Percentiles rank a stretch among this genome's conserved stretches.
Conservation (phyloP, 2,888 invertebrate species). For the Ophioninae sp. region DNA sequence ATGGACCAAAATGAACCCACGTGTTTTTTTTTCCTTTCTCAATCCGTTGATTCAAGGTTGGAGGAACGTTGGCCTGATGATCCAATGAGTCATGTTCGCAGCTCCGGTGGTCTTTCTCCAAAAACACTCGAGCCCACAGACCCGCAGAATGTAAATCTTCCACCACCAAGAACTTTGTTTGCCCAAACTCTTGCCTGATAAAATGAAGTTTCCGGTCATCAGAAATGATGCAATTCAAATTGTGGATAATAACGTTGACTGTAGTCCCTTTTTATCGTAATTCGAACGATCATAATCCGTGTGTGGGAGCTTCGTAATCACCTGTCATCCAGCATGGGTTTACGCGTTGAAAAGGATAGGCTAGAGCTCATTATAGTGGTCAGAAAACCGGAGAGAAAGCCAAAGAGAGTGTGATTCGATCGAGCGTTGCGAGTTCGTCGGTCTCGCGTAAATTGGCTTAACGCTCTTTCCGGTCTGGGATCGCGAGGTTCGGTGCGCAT, state of each 20-base stretch:
- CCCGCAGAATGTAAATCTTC: constrained; percentile 11
- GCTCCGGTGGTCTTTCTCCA: constrained; percentile 49
- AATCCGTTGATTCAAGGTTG: not conserved
- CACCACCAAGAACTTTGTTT: constrained; percentile 44
- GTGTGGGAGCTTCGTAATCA: constrained; percentile 2
- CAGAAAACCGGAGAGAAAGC: constrained; percentile 15
- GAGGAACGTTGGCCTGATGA: constrained; percentile 43
- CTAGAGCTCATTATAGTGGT: not conserved
- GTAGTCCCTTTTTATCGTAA: not conserved
- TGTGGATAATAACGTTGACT: constrained; percentile 11
- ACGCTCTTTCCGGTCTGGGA: constrained; percentile 26
- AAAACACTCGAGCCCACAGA: constrained; percentile 1
- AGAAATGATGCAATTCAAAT: constrained; percentile 1
- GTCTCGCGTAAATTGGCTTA: constrained; percentile 55
- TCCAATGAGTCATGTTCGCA: constrained; percentile 42
- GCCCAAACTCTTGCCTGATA: constrained; percentile 36
- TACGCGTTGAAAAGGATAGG: not conserved
- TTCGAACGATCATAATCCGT: constrained; percentile 5
- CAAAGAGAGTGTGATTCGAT: constrained; percentile 26
- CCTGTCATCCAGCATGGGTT: constrained; percentile 15
- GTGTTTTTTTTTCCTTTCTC: constrained; percentile 14
- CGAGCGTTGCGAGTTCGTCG: constrained; percentile 35
- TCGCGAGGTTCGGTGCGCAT: not conserved
- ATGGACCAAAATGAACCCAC: not conserved
- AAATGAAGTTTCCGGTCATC: constrained; percentile 24